These are phyloP conservation scores for Pollimyrus isidori DNA, from an alignment of 2,113 vertebrate species.

Conservation along the genomic window DNA sequence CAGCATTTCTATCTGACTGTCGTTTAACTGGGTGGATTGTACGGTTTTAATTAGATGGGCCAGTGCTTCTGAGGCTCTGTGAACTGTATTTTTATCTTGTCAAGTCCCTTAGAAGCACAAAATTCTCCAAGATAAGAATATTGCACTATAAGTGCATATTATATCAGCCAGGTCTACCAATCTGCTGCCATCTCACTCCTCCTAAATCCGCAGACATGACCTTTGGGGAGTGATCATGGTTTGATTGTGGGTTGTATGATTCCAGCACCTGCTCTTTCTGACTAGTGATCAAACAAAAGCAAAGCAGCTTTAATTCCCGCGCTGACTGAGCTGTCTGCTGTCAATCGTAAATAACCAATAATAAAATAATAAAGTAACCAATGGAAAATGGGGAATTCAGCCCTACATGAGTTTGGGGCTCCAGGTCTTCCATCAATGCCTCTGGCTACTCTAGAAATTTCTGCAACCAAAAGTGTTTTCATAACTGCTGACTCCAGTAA, in stretches of 20 bases:
- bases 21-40: background rate
- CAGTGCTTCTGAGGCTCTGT: background rate
- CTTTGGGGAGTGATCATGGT: background rate
- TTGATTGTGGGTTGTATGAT: background rate
- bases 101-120: background rate
- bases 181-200: background rate
- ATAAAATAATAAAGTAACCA: background rate
- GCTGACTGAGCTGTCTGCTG: background rate
- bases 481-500: background rate
- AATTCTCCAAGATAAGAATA: background rate
- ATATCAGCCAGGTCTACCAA: background rate
- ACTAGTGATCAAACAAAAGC: background rate
- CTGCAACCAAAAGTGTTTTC: background rate
- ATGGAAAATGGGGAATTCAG: background rate
- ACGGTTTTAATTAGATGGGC: slow-evolving; percentile 8
- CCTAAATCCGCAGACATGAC: background rate
- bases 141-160: background rate
- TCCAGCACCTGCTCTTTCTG: background rate
- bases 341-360: background rate
- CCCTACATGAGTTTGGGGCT: background rate
- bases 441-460: background rate
- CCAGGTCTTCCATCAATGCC: background rate
- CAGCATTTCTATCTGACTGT: background rate
- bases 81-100: background rate
- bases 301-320: background rate